phyloP scores from a whole-genome alignment of 2,797 vertebrate genomes.

The Psittacula derbiana region DNA sequence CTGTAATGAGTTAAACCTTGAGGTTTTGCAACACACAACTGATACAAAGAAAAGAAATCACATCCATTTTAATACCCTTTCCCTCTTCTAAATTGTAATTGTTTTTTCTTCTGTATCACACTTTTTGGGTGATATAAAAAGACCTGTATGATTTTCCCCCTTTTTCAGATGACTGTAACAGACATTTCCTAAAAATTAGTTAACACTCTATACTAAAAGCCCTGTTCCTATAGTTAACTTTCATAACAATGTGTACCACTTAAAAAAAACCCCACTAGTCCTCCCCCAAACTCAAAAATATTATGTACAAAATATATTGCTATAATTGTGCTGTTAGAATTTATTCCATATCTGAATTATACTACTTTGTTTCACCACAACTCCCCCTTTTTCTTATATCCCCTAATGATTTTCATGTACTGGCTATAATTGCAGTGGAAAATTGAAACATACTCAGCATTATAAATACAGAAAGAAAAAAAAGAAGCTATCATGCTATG shows the following conservation, averaged over 20 bases:
- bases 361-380: not conserved
- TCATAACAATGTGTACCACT: not conserved
- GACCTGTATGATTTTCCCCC: not conserved
- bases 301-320: not conserved
- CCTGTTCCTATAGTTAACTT: not conserved
- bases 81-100: not conserved
- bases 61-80: not conserved
- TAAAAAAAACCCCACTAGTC: not conserved
- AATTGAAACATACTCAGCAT: not conserved
- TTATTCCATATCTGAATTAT: not conserved
- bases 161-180: not conserved
- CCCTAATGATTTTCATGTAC: not conserved
- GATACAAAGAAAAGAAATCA: not conserved
- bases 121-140: not conserved
- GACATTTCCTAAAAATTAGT: not conserved
- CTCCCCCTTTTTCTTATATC: not conserved
- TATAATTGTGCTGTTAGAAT: not conserved
- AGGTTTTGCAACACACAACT: not conserved
- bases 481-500: not conserved
- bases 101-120: not conserved
- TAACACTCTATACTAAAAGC: not conserved
- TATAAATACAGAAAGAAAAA: not conserved
- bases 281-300: not conserved
- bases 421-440: not conserved
- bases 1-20: not conserved